phyloP scores from a whole-genome alignment of 2,888 invertebrate species.

The Neoascia interrupta region DNA sequence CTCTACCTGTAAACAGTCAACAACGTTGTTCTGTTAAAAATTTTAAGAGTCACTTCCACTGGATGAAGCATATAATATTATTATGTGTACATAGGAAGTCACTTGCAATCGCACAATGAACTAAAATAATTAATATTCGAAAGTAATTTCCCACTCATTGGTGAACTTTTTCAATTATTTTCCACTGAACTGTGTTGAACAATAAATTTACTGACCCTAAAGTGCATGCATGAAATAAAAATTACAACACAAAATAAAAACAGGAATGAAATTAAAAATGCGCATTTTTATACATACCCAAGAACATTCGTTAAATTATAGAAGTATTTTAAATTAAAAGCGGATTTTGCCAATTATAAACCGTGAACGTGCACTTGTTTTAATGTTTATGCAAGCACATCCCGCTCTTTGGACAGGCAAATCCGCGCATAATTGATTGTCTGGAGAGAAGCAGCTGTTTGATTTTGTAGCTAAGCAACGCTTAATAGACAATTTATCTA shows the following conservation, averaged over 20 bases:
- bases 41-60: neutral
- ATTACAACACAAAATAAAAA: constrained; percentile 37
- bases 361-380: constrained; percentile 7
- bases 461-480: too few relatives aligned
- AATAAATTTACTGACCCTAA: constrained; percentile 51
- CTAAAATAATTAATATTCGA: constrained; percentile 41
- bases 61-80: constrained; percentile 8
- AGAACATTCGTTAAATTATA: too few relatives aligned
- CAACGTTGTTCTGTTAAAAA: too few relatives aligned
- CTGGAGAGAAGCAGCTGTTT: too few relatives aligned
- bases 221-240: constrained; percentile 28
- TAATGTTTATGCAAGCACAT: constrained; percentile 2
- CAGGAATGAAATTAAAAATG: too few relatives aligned
- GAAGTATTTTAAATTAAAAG: constrained; percentile 28
- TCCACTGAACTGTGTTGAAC: constrained; percentile 45
- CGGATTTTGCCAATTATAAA: constrained; percentile 40
- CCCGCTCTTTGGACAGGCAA: too few relatives aligned
- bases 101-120: neutral
- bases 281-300: too few relatives aligned
- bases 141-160: constrained; percentile 36
- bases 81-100: neutral
- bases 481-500: too few relatives aligned
- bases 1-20: too few relatives aligned
- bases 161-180: constrained; percentile 57
- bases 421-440: too few relatives aligned